These are phyloP conservation scores for Polypedilum pembai DNA, from an alignment of 1,140 invertebrate genomes.

Conservation along the genomic window DNA sequence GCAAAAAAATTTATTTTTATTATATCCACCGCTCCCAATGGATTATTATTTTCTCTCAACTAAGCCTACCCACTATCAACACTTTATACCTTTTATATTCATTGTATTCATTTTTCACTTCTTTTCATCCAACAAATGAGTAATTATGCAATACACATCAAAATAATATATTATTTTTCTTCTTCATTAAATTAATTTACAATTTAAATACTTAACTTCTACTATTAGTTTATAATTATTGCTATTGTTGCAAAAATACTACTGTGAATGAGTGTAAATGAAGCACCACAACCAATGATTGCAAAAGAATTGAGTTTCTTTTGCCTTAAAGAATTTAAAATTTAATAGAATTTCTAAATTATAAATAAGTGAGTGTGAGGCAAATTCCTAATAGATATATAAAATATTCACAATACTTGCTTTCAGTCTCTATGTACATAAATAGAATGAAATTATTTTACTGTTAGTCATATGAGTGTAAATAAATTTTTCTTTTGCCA, in stretches of 20 bases:
- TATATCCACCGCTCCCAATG: too few species aligned
- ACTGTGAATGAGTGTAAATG: not conserved
- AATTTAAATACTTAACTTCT: not conserved
- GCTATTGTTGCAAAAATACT: not conserved
- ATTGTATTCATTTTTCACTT: not conserved
- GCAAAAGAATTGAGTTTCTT: not conserved
- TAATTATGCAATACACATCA: not conserved
- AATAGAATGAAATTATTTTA: constrained; percentile 20
- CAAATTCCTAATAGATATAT: not conserved
- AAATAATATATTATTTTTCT: not conserved
- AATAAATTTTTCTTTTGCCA: not conserved
- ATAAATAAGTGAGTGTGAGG: not conserved
- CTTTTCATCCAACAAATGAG: not conserved
- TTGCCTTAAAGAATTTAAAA: not conserved
- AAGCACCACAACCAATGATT: not conserved
- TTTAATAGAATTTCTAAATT: not conserved
- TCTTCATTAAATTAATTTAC: constrained; percentile 1
- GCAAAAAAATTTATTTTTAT: too few species aligned
- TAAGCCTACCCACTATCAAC: too few species aligned
- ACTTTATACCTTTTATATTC: not conserved
- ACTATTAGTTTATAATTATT: not conserved
- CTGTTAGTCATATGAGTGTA: not conserved
- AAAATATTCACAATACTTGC: constrained; percentile 10
- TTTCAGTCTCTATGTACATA: not conserved
- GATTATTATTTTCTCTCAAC: too few species aligned